These are phyloP conservation scores for Oligia strigilis DNA, from an alignment of 2,888 invertebrate genomes.

Conservation along the genomic window DNA sequence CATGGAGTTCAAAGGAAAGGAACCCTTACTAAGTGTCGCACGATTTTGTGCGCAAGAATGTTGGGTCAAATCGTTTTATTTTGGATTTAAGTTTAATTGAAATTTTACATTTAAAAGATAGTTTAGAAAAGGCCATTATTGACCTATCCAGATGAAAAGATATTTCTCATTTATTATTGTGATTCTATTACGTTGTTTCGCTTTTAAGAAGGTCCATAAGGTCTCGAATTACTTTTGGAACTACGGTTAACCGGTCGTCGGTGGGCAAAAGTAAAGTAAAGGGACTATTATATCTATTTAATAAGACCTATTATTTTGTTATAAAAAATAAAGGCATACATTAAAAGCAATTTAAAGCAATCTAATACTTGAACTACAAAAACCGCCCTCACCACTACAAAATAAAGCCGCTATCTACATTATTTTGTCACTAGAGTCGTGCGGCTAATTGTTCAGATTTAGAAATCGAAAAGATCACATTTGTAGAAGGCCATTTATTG, in stretches of 20 bases:
- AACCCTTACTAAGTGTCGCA: conserved; percentile 69
- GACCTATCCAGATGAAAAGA: no score
- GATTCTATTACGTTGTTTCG: no score
- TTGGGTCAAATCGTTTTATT: conserved; percentile 20
- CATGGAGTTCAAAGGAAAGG: conserved; percentile 84
- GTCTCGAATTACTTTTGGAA: no score
- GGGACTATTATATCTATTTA: no score
- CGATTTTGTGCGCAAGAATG: conserved; percentile 13
- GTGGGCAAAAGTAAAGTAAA: background rate
- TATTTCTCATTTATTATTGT: no score
- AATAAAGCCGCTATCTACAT: background rate
- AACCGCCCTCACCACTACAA: background rate
- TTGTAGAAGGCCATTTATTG: background rate
- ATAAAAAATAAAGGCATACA: background rate
- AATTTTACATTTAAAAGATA: no score
- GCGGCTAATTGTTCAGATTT: background rate
- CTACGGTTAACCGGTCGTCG: background rate
- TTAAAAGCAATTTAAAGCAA: conserved; percentile 30
- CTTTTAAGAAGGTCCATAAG: no score
- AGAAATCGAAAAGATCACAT: background rate
- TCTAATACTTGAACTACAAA: background rate
- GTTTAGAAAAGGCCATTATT: no score
- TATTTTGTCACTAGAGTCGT: background rate
- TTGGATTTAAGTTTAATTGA: background rate
- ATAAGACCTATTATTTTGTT: background rate